A percentile compares a stretch with the other conserved stretches of the same genome.
Evolutionary conservation across 2,888 invertebrate species (phyloP).

Genomic region (Cephus pulcher): DNA sequence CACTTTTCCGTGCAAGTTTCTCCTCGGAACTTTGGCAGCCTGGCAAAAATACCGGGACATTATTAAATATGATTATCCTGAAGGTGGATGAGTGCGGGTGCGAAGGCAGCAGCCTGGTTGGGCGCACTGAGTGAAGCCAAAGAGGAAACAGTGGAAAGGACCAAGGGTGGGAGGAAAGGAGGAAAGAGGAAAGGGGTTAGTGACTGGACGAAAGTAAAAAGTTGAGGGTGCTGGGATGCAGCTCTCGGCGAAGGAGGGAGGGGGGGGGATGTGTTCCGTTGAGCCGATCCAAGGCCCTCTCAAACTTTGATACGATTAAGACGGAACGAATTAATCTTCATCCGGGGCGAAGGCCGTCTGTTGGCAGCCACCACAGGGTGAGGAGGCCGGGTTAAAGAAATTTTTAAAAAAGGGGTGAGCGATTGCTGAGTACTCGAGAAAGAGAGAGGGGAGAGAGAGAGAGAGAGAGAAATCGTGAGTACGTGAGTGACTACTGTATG

Average conservation of each 20-base stretch:
- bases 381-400: constrained; percentile 23
- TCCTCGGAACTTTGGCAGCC: constrained; percentile 53
- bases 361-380: constrained; percentile 44
- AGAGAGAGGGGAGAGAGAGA: constrained; percentile 42
- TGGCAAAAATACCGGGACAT: constrained; percentile 61
- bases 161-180: constrained; percentile 14
- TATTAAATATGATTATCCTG: constrained; percentile 63
- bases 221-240: constrained; percentile 30
- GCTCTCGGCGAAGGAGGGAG: constrained; percentile 32
- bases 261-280: constrained; percentile 43
- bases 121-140: constrained; percentile 6
- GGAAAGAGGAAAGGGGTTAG: constrained; percentile 27
- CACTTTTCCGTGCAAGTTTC: constrained; percentile 45
- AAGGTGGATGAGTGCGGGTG: constrained; percentile 7
- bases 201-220: constrained; percentile 45
- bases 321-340: constrained; percentile 67
- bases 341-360: constrained; percentile 54
- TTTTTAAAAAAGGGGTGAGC: constrained; percentile 50
- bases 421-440: constrained; percentile 40
- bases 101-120: constrained; percentile 11
- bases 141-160: constrained; percentile 15
- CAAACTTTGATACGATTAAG: constrained; percentile 67
- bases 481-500: too few relatives aligned
- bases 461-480: too few relatives aligned
- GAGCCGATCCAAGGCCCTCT: constrained; percentile 40